Evolutionary conservation across 2,797 vertebrate species (phyloP).

Genomic region (Octomys mimax): DNA sequence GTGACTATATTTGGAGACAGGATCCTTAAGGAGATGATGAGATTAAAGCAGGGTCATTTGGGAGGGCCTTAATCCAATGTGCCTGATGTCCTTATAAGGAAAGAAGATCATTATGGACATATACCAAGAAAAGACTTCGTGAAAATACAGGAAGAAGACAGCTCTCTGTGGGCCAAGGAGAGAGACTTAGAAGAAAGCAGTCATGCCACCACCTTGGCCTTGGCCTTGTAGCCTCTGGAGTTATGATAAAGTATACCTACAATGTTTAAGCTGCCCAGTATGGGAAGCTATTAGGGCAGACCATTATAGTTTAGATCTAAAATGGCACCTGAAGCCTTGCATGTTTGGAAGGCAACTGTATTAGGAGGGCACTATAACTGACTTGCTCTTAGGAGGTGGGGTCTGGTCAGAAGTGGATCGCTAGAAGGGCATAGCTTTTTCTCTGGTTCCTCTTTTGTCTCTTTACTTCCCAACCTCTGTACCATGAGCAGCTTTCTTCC

Average conservation of each 20-base stretch:
- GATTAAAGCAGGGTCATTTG: neutral
- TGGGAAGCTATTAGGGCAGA: neutral
- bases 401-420: neutral
- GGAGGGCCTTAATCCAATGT: neutral
- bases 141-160: neutral
- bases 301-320: neutral
- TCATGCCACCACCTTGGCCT: neutral
- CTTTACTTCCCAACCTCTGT: neutral
- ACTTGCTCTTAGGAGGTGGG: neutral
- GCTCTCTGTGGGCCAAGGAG: neutral
- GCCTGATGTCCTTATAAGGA: neutral
- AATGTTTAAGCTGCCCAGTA: neutral
- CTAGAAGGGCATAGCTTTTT: neutral
- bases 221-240: neutral
- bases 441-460: neutral
- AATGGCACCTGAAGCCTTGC: neutral
- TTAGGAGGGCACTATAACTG: neutral
- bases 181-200: neutral
- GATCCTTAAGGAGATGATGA: neutral
- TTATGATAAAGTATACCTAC: neutral
- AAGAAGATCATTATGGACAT: neutral
- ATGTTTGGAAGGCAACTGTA: neutral
- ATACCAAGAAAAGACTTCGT: neutral
- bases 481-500: neutral
- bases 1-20: slow-evolving; percentile 7